Evolutionary conservation across 2,113 vertebrate species (phyloP), one percentile per base, ranked within the genome.

Genomic region (Hippocampus zosterae): DNA sequence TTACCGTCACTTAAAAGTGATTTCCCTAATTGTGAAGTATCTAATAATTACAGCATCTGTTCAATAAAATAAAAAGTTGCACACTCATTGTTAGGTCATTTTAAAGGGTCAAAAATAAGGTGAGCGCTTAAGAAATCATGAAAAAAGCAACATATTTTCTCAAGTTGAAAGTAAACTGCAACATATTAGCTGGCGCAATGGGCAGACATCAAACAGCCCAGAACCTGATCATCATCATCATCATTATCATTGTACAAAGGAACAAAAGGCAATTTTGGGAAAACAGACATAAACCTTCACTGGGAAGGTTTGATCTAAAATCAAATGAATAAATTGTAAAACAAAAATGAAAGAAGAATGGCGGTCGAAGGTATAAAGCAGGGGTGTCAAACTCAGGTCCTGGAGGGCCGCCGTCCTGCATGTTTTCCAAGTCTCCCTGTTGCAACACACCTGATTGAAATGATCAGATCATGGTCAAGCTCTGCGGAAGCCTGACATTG

Each of bases 291-390:
- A 76, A 74, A 74, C 71, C 75, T 72, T 71, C 64, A 71, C 62
- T 66, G 29, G 67, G 63, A 74, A 76, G 72, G 75, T 44, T 79
- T 67, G 63, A 63, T 59, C 25, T 25, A 75, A 86, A 86, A 50
- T 37, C 6, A 21, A 76, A 85, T 80, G 68, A 68, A 71, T 18
- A 81, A 65, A 79, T 48, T 48, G 15, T n/a, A 15, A 53, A 56
- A 56, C 12, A 63, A 69, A 69, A 67, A 67, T 67, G 41, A 81
- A 71, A 62, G 66, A 76, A 73, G 70, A 64, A 71, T 76, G 76
- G 77, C 64, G 64, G 70, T 42, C 67, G 72, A 70, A 72, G 73
- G 69, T 33, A 68, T 70, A 69, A 85, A 81, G 27, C n/a, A n/a
- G n/a, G n/a, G n/a, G n/a, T n/a, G n/a, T n/a, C n/a, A n/a, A n/a